Evolutionary conservation across 1,140 invertebrate genomes (phyloP), one percentile per base, ranked within the genome.

Genomic region (Theocolax elegans): DNA sequence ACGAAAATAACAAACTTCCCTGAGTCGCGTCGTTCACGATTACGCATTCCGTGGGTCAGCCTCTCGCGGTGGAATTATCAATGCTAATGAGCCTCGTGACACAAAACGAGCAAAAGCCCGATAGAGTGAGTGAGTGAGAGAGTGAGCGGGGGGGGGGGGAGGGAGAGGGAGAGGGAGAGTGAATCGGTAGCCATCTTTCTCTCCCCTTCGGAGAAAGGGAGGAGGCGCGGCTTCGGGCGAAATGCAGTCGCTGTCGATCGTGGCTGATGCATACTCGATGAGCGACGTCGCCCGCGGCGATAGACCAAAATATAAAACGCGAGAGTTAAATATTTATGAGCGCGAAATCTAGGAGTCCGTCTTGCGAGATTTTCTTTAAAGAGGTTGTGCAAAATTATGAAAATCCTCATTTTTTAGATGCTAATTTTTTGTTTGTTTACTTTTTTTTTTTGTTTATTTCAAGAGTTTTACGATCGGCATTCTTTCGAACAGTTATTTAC

Each of bases 231-330:
- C 77, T 79, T 74, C 71, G 74, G 77, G 74, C 72, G 69, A 76
- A 29, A 74, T 59, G 48, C 51, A 59, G 68, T 48, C 38, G 73
- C 72, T 74, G 80, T 80, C 80, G 80, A 82, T 81, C 71, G 80
- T 74, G 72, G 76, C 73, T 72, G 79, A 77, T 81, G 80, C 77
- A 80, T 79, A 80, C 75, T 75, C 69, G 77, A 80, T 80, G 77
- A 80, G 77, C 74, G 73, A 73, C 72, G 56, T 71, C 74, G 75
- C 71, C 73, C 72, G 54, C n/a, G 67, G 76, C 66, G 66, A 76
- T 73, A 72, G 71, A 77, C 71, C 60, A 77, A 81, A 80, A 76
- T 72, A 54, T 76, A 78, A 75, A 71, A 63, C 68, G 46, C 15
- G 42, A 38, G 23, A 8, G 40, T 59, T 60, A 3, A 53, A 63